Conservation (phyloP, 2,888 invertebrate species). For the Actias luna region DNA sequence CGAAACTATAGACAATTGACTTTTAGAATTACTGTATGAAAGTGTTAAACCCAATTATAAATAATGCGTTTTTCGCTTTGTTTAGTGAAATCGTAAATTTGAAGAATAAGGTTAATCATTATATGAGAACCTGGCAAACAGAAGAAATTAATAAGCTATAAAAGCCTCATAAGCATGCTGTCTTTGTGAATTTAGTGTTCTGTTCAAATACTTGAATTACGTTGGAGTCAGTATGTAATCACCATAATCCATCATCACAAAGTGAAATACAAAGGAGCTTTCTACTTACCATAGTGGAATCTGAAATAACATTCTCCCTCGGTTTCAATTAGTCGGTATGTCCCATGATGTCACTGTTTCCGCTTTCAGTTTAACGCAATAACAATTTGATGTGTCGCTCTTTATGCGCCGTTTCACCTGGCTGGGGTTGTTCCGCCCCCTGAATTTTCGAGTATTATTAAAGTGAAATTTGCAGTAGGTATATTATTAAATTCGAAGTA, state of each 20-base stretch:
- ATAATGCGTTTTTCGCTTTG: no score
- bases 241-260: conserved; percentile 20
- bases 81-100: no score
- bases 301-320: conserved; percentile 24
- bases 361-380: conserved; percentile 41
- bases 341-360: conserved; percentile 28
- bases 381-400: conserved; percentile 44
- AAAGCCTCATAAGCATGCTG: neutral
- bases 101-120: no score
- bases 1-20: no score
- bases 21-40: no score
- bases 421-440: conserved; percentile 2
- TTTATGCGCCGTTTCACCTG: conserved; percentile 15
- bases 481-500: conserved; percentile 7
- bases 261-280: conserved; percentile 7
- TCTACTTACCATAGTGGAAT: conserved; percentile 4
- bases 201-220: neutral
- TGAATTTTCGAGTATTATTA: conserved; percentile 11
- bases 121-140: no score
- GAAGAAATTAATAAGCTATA: no score
- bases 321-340: conserved; percentile 51
- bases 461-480: conserved; percentile 1
- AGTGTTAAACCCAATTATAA: no score
- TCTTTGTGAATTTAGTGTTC: neutral
- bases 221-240: neutral